Evolutionary conservation across 2,113 vertebrate genomes (phyloP).

Genomic region (Dipodomys ordii): DNA sequence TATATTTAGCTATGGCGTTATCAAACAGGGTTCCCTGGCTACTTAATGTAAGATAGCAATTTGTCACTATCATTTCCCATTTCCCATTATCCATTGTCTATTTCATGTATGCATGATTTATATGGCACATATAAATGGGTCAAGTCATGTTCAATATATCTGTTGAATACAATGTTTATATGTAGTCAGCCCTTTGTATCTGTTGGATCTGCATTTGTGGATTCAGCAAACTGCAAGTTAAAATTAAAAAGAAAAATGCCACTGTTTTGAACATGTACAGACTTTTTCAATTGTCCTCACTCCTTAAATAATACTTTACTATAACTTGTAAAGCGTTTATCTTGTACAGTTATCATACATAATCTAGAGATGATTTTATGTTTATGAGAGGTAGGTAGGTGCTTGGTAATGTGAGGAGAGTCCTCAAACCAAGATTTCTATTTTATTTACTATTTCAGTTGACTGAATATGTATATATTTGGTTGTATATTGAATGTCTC

Average conservation of each 20-base stretch:
- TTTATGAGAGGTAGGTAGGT: not conserved
- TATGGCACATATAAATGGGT: not conserved
- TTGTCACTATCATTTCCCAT: not conserved
- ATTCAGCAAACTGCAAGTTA: not conserved
- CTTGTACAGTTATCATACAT: not conserved
- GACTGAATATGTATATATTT: not conserved
- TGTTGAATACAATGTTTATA: slow-evolving; percentile 26
- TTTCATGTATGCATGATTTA: not conserved
- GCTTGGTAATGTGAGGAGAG: not conserved
- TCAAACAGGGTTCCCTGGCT: not conserved
- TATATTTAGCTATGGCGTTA: not conserved
- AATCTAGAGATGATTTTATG: not conserved
- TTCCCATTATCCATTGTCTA: slow-evolving; percentile 15
- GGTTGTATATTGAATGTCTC: not conserved
- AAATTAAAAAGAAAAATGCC: not conserved
- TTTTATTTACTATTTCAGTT: slow-evolving; percentile 18
- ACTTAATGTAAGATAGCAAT: slow-evolving; percentile 15
- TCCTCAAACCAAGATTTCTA: not conserved
- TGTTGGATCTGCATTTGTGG: not conserved
- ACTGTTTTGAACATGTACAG: not conserved
- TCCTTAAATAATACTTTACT: not conserved
- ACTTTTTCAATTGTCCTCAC: not conserved
- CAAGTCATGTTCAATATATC: slow-evolving; percentile 27
- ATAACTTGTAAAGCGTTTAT: not conserved
- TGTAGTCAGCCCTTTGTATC: not conserved